phyloP scores from a whole-genome alignment of 2,888 invertebrate genomes.

The Acanthoscelides obtectus region DNA sequence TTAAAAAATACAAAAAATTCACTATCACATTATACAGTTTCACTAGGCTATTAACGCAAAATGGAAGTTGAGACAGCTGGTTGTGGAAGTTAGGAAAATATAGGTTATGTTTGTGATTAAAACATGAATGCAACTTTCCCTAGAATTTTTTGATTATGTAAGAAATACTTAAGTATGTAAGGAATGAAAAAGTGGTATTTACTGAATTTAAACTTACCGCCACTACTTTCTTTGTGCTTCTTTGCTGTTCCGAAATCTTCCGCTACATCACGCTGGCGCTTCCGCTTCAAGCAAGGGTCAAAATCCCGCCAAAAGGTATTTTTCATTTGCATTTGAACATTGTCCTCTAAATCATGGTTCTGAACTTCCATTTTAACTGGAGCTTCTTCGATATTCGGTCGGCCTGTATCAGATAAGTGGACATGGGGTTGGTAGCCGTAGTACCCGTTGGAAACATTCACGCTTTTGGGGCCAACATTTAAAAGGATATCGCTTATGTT shows the following conservation, averaged over 20 bases:
- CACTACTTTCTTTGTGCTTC: neutral
- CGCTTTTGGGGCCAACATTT: neutral
- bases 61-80: too few species aligned
- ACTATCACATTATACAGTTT: too few species aligned
- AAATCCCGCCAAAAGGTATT: neutral
- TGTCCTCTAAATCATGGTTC: neutral
- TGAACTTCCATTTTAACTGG: neutral
- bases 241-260: neutral
- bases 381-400: neutral
- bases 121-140: neutral
- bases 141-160: neutral
- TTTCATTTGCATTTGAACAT: neutral
- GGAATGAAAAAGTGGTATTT: neutral
- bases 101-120: neutral
- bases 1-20: too few species aligned
- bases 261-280: neutral
- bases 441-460: neutral
- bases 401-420: neutral
- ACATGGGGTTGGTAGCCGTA: neutral
- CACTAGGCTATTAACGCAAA: too few species aligned
- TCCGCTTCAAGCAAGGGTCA: neutral
- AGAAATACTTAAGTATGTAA: too few species aligned
- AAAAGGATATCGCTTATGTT: neutral
- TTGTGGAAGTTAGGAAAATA: too few species aligned
- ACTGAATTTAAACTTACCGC: neutral